Percentiles rank a stretch among this genome's conserved stretches.
phyloP scores from a whole-genome alignment of 2,888 invertebrate species.

The Polietes domitor region DNA sequence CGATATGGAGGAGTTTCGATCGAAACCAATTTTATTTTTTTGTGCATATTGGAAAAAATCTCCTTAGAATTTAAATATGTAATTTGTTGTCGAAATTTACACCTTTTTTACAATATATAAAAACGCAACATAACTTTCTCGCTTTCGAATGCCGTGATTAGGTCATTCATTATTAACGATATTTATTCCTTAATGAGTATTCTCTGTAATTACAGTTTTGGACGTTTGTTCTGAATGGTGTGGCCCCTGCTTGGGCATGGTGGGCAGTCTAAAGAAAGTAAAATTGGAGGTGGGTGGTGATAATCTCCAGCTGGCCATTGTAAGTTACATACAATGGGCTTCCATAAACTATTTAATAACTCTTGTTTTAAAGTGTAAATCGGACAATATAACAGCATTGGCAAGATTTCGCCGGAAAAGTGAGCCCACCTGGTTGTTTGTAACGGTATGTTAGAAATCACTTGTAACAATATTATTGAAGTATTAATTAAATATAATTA shows the following conservation, averaged over 20 bases:
- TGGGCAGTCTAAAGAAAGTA: slow-evolving; percentile 90
- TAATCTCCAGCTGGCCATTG: slow-evolving; percentile 87
- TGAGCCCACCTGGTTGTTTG: slow-evolving; percentile 95
- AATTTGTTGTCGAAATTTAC: not conserved
- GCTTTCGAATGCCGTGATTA: too few species aligned
- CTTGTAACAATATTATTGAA: not conserved
- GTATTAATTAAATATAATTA: slow-evolving; percentile 32
- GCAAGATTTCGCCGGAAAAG: slow-evolving; percentile 90
- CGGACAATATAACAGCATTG: slow-evolving; percentile 88
- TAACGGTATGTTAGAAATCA: slow-evolving; percentile 83
- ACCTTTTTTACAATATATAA: too few species aligned
- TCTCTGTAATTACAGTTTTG: slow-evolving; percentile 83
- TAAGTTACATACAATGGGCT: slow-evolving; percentile 69
- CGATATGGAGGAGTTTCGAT: too few species aligned
- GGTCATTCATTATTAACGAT: slow-evolving; percentile 15
- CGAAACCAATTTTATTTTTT: too few species aligned
- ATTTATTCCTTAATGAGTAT: slow-evolving; percentile 17
- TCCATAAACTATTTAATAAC: not conserved
- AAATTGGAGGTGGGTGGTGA: slow-evolving; percentile 94
- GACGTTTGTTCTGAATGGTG: slow-evolving; percentile 96
- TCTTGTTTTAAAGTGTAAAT: slow-evolving; percentile 81
- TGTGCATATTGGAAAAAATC: too few species aligned
- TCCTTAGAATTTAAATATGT: too few species aligned
- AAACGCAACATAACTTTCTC: too few species aligned
- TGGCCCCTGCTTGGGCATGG: slow-evolving; percentile 93